phyloP scores from a whole-genome alignment of 2,797 vertebrate genomes.

The Carapus acus region DNA sequence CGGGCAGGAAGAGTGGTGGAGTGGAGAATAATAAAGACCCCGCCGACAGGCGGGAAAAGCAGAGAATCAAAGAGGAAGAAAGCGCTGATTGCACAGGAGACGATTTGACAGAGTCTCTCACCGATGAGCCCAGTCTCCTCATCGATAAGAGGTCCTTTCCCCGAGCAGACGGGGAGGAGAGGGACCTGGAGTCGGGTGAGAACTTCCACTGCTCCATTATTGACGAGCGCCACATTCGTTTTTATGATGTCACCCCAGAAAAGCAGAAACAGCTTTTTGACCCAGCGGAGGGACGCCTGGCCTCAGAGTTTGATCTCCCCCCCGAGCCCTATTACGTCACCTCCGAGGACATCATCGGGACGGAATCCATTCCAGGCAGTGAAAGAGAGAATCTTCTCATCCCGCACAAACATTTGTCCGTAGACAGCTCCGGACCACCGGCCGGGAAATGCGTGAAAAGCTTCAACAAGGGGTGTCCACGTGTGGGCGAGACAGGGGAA shows the following conservation, averaged over 20 bases:
- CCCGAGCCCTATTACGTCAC: slow-evolving; percentile 55
- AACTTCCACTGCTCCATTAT: slow-evolving; percentile 20
- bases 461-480: slow-evolving; percentile 7
- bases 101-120: slow-evolving; percentile 43
- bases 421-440: slow-evolving; percentile 16
- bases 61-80: slow-evolving; percentile 31
- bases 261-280: slow-evolving; percentile 28
- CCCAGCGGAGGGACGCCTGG: slow-evolving; percentile 10
- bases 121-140: slow-evolving; percentile 32
- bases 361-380: slow-evolving; percentile 21
- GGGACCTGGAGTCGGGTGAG: slow-evolving; percentile 26
- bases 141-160: slow-evolving; percentile 14
- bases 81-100: slow-evolving; percentile 34
- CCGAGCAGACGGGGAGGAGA: slow-evolving; percentile 34
- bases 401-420: slow-evolving; percentile 9
- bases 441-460: slow-evolving; percentile 27
- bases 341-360: slow-evolving; percentile 53
- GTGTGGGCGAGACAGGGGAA: slow-evolving; percentile 30
- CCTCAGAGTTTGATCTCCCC: slow-evolving; percentile 13
- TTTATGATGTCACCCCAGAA: slow-evolving; percentile 27
- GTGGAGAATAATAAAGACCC: slow-evolving; percentile 5
- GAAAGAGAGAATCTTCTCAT: slow-evolving; percentile 14
- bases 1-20: slow-evolving; percentile 9
- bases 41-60: slow-evolving; percentile 15
- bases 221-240: slow-evolving; percentile 26